Conservation (phyloP, 1,140 invertebrate genomes). For the Aporrectodea caliginosa region DNA sequence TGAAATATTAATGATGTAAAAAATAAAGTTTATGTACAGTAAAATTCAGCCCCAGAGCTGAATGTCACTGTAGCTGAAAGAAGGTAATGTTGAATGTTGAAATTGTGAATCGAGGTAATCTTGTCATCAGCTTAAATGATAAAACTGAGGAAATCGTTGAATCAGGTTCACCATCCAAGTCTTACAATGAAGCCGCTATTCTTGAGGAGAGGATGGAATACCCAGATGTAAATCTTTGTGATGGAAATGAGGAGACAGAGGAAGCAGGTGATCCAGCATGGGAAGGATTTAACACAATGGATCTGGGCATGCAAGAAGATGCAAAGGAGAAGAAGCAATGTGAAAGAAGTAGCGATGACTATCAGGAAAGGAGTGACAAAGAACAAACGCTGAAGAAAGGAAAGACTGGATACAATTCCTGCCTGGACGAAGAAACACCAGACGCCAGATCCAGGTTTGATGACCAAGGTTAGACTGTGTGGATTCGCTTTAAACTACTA, state of each 20-base stretch:
- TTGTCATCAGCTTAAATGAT: no score
- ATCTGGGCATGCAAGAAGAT: neutral
- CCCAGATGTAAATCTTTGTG: neutral
- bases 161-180: neutral
- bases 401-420: neutral
- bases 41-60: no score
- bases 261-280: neutral
- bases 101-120: no score
- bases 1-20: no score
- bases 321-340: neutral
- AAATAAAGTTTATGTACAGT: no score
- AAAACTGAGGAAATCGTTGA: neutral
- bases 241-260: neutral
- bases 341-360: neutral
- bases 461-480: neutral
- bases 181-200: neutral
- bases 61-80: no score
- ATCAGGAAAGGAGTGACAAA: neutral
- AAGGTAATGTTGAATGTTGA: no score
- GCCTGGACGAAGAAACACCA: neutral
- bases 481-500: neutral
- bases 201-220: neutral
- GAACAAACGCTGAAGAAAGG: neutral
- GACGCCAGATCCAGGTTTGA: neutral
- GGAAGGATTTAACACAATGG: neutral